These are phyloP conservation scores for Melanostigma gelatinosum DNA, from an alignment of 2,113 vertebrate species.

Conservation along the genomic window DNA sequence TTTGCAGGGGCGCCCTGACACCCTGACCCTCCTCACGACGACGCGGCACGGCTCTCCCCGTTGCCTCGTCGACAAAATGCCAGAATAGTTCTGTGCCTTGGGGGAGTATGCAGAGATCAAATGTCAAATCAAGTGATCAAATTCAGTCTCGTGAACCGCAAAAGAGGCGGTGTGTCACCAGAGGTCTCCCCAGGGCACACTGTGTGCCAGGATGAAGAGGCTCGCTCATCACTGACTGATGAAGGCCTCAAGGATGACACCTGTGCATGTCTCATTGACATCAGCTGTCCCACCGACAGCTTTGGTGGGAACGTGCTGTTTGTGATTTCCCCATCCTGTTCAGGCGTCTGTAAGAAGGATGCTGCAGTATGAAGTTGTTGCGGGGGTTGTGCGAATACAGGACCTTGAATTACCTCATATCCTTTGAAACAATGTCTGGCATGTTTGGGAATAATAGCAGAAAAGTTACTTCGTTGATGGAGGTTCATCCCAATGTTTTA, in stretches of 20 bases:
- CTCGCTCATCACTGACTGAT: slow-evolving; percentile 49
- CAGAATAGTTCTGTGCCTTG: slow-evolving; percentile 48
- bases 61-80: slow-evolving; percentile 58
- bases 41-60: slow-evolving; percentile 13
- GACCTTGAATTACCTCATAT: slow-evolving; percentile 23
- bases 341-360: background rate
- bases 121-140: too few species aligned
- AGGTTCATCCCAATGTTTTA: background rate
- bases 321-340: slow-evolving; percentile 16
- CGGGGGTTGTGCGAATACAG: background rate
- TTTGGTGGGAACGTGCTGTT: background rate
- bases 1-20: slow-evolving; percentile 35
- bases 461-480: background rate
- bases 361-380: slow-evolving; percentile 15
- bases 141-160: slow-evolving; percentile 52
- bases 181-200: slow-evolving; percentile 35
- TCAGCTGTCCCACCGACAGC: slow-evolving; percentile 2
- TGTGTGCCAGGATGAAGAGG: slow-evolving; percentile 48
- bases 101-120: slow-evolving; percentile 60
- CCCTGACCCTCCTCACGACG: slow-evolving; percentile 31
- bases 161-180: slow-evolving; percentile 39
- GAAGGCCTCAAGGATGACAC: slow-evolving; percentile 43
- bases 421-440: background rate
- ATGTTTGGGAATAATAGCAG: slow-evolving; percentile 4
- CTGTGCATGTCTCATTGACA: slow-evolving; percentile 29